Evolutionary conservation across 2,888 invertebrate species (phyloP), one percentile per base, ranked within the genome.

Genomic region (Xiphydria camelus): DNA sequence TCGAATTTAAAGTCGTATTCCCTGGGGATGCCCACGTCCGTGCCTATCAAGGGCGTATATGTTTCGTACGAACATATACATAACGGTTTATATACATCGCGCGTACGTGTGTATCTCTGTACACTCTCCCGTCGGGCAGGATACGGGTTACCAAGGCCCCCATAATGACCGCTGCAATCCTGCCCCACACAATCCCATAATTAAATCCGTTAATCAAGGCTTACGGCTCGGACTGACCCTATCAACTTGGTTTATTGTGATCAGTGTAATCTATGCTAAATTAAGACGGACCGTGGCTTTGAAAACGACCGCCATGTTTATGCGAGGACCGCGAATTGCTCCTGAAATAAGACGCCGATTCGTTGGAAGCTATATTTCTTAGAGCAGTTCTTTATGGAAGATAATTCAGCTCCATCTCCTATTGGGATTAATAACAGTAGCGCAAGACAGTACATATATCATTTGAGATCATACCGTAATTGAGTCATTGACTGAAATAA

Each of bases 121-220:
- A 51, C 45, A 47, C 46, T 33, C 48, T 41, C n/a, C n/a, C n/a
- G n/a, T n/a, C n/a, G 57, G 36, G 57, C 53, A 57, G 62, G 54
- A 66, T 66, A 66, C 67, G 64, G 62, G 66, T 66, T 67, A 64
- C 60, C 61, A 56, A 61, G 64, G 62, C 62, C 64, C 61, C 64
- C 55, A 58, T 68, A 69, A 70, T 70, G 68, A 70, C 66, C 67
- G 44, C 53, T 65, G 60, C 65, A 61, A 70, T 66, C 64, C 66
- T 61, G 56, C 61, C 56, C 57, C 56, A 55, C 59, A 63, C 66
- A 67, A 68, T 69, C 66, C 66, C 65, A 73, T 75, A 75, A 75
- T 75, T 75, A 74, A 75, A 75, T 75, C 73, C 73, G 73, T 74
- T 75, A 73, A 75, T 75, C 74, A 73, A 71, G 71, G 75, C 69